phyloP scores from a whole-genome alignment of 2,888 invertebrate species.

The Euplexia lucipara region DNA sequence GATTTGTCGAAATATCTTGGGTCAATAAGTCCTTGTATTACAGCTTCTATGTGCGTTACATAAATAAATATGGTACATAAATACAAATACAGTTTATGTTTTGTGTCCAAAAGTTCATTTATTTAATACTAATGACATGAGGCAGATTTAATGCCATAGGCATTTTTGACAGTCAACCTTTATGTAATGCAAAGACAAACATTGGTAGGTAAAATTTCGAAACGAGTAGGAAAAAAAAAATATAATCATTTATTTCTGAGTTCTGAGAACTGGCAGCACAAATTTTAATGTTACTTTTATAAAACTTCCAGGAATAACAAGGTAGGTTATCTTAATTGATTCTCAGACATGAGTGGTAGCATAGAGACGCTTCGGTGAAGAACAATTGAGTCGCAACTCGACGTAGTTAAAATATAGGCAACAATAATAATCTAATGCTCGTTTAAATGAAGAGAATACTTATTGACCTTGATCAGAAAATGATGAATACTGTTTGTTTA shows the following conservation, averaged over 20 bases:
- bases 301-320: conserved; percentile 8
- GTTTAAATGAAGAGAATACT: neutral
- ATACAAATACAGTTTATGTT: neutral
- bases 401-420: neutral
- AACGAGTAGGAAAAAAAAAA: too few species aligned
- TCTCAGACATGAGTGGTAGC: conserved; percentile 17
- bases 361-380: neutral
- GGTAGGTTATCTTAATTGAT: conserved; percentile 28
- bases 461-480: neutral
- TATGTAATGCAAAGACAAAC: too few species aligned
- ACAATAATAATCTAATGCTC: neutral
- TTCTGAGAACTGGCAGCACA: neutral
- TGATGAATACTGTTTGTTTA: too few species aligned
- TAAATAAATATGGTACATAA: too few species aligned
- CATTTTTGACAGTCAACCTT: too few species aligned
- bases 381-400: conserved; percentile 3
- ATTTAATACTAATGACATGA: too few species aligned
- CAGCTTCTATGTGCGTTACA: neutral
- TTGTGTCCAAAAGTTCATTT: too few species aligned
- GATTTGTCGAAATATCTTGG: neutral
- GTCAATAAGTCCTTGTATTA: conserved; percentile 9
- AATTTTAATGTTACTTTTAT: neutral
- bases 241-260: too few species aligned
- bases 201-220: too few species aligned
- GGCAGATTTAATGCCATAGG: too few species aligned